A percentile compares a stretch with the other conserved stretches of the same genome.
Evolutionary conservation across 2,113 vertebrate genomes (phyloP).

Genomic region (Leiothrix lutea): DNA sequence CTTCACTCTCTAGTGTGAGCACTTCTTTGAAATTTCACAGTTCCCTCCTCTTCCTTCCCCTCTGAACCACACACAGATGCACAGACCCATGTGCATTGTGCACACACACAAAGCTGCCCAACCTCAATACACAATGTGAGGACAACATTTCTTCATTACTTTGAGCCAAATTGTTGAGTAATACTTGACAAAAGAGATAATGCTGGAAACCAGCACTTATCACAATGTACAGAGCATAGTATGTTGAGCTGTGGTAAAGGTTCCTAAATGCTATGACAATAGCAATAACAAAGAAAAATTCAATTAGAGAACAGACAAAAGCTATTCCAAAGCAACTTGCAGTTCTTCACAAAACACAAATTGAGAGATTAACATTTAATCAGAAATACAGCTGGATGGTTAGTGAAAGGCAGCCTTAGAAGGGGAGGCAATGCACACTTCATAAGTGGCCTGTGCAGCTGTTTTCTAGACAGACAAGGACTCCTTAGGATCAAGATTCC

Average conservation of each 20-base stretch:
- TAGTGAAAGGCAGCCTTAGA: not conserved
- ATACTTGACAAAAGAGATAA: not conserved
- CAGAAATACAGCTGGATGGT: not conserved
- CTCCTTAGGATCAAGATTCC: not conserved
- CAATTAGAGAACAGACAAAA: not conserved
- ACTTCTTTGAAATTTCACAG: conserved; percentile 53
- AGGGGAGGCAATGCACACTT: not conserved
- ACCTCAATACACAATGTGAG: not conserved
- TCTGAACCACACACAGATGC: not conserved
- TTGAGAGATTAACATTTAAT: not conserved
- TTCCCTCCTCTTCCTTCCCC: conserved; percentile 68
- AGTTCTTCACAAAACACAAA: not conserved
- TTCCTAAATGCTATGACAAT: not conserved
- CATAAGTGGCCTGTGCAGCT: not conserved
- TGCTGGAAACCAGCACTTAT: not conserved
- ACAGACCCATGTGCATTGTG: not conserved
- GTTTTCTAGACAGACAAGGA: not conserved
- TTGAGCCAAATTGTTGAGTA: not conserved
- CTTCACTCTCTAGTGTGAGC: not conserved
- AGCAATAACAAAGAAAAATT: not conserved
- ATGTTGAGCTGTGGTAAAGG: not conserved
- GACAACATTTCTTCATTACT: not conserved
- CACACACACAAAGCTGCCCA: not conserved
- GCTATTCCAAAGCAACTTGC: not conserved
- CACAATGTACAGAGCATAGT: not conserved